Percentiles rank a stretch among this genome's conserved stretches.
Evolutionary conservation across 2,888 invertebrate species (phyloP).

Genomic region (Phalera bucephala): DNA sequence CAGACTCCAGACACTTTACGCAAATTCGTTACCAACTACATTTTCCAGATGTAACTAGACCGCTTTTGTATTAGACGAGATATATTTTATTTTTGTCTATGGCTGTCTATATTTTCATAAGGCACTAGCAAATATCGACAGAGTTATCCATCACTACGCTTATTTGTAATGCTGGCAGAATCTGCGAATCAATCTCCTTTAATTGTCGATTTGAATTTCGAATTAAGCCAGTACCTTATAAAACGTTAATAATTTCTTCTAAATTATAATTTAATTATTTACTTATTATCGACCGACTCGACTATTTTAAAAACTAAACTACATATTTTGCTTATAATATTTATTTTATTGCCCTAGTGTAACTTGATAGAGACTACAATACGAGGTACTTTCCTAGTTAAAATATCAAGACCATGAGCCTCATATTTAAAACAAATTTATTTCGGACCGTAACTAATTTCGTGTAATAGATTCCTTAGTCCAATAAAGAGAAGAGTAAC

Average conservation of each 20-base stretch:
- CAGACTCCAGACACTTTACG: constrained; percentile 37
- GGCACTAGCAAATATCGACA: neutral
- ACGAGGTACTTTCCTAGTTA: no score
- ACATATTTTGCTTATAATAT: no score
- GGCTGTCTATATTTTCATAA: constrained; percentile 1
- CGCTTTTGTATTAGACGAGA: neutral
- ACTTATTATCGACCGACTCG: no score
- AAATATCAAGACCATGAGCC: no score
- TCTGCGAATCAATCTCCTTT: constrained; percentile 2
- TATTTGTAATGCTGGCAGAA: constrained; percentile 4
- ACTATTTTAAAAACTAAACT: no score
- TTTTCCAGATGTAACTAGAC: constrained; percentile 9
- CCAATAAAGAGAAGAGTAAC: constrained; percentile 5
- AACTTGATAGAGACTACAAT: no score
- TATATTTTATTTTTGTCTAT: neutral
- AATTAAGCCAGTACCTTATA: neutral
- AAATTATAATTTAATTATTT: no score
- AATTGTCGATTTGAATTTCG: constrained; percentile 9
- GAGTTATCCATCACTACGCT: constrained; percentile 4
- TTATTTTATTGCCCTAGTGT: no score
- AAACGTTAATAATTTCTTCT: no score
- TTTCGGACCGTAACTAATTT: constrained; percentile 6
- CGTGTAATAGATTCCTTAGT: constrained; percentile 7
- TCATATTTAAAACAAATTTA: neutral
- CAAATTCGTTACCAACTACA: constrained; percentile 27